Percentiles rank a stretch among this genome's conserved stretches.
phyloP scores from a whole-genome alignment of 2,113 vertebrate species.

The Onychorhynchus coronatus region DNA sequence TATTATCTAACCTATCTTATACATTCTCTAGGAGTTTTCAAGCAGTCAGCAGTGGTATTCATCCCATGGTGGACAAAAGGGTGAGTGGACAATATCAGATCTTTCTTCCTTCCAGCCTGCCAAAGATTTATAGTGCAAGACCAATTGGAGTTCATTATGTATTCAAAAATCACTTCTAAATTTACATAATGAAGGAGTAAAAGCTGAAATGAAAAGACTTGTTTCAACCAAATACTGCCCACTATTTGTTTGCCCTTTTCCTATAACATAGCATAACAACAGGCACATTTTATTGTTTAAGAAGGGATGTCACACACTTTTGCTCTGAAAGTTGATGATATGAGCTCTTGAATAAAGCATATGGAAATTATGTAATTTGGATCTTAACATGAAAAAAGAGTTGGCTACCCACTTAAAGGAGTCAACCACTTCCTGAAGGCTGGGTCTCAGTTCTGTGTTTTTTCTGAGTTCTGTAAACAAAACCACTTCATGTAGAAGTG shows the following conservation, averaged over 20 bases:
- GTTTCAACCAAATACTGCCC: background rate
- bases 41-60: background rate
- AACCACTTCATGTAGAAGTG: background rate
- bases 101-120: background rate
- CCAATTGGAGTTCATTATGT: background rate
- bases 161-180: background rate
- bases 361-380: background rate
- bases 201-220: background rate
- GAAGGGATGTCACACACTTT: background rate
- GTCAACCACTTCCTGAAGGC: background rate
- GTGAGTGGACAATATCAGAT: background rate
- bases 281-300: background rate
- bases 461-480: background rate
- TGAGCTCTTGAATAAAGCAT: background rate
- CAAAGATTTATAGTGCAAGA: background rate
- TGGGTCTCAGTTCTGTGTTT: background rate
- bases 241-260: background rate
- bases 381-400: background rate
- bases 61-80: background rate
- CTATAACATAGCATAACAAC: background rate
- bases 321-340: background rate
- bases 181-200: background rate
- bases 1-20: background rate
- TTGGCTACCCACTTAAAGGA: background rate
- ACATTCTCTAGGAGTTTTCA: background rate